A percentile compares a stretch with the other conserved stretches of the same genome.
These are phyloP conservation scores for Lophura nycthemera DNA, from an alignment of 2,113 vertebrate species.

Conservation along the genomic window DNA sequence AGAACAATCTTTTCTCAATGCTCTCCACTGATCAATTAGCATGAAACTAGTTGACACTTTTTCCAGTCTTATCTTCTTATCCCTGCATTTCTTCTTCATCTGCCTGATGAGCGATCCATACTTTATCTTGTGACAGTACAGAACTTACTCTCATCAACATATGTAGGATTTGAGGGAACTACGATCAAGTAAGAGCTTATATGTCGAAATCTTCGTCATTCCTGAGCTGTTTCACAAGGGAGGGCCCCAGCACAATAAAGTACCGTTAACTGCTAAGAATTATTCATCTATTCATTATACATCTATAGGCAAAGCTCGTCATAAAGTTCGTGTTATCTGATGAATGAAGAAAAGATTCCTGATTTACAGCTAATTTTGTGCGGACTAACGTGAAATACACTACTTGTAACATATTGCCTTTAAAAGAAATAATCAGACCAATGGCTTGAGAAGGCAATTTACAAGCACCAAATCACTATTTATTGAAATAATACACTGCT, in stretches of 20 bases:
- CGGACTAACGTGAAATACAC: not conserved
- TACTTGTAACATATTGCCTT: not conserved
- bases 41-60: not conserved
- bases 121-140: not conserved
- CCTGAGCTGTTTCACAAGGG: not conserved
- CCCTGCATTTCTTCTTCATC: not conserved
- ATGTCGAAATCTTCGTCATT: not conserved
- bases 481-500: constrained; percentile 9
- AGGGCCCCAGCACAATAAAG: not conserved
- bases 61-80: not conserved
- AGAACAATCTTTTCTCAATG: not conserved
- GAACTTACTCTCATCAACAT: not conserved
- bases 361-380: constrained; percentile 2
- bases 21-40: not conserved
- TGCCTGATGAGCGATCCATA: not conserved
- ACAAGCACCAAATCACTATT: not conserved
- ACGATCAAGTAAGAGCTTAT: not conserved
- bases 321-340: not conserved
- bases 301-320: not conserved
- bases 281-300: not conserved
- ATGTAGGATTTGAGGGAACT: not conserved
- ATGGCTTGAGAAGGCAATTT: constrained; percentile 11
- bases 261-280: not conserved
- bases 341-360: not conserved
- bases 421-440: not conserved